phyloP scores from a whole-genome alignment of 1,140 invertebrate genomes.

The Aleiodes sp. region DNA sequence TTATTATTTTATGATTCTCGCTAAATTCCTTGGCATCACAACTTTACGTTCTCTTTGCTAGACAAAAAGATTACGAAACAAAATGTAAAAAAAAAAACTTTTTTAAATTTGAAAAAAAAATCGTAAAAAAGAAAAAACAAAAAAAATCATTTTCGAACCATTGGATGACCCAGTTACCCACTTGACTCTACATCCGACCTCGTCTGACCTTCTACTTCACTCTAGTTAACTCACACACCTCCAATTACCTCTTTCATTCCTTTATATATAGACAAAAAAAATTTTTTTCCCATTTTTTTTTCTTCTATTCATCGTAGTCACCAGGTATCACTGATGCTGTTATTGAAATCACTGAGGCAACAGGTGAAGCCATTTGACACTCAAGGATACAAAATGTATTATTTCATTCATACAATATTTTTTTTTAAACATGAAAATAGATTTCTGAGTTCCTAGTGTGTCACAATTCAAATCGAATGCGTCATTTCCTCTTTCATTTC shows the following conservation, averaged over 20 bases:
- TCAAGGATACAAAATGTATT: background rate
- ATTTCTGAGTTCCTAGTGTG: background rate
- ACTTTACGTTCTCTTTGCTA: too few species aligned
- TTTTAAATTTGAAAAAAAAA: too few species aligned
- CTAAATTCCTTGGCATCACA: background rate
- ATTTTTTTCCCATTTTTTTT: background rate
- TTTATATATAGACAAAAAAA: too few species aligned
- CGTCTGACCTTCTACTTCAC: slow-evolving; percentile 11
- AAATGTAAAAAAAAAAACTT: too few species aligned
- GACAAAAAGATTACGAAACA: too few species aligned
- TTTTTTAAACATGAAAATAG: background rate
- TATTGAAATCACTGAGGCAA: background rate
- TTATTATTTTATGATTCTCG: too few species aligned
- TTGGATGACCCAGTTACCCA: slow-evolving; percentile 8
- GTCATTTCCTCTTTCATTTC: slow-evolving; percentile 54
- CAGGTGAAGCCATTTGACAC: background rate
- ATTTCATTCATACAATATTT: background rate
- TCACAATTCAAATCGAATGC: background rate
- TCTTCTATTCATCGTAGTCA: background rate
- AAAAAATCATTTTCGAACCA: background rate
- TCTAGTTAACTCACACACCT: slow-evolving; percentile 3
- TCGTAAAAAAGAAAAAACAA: too few species aligned
- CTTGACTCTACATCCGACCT: background rate
- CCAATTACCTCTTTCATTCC: background rate
- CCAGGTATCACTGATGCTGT: background rate